A percentile compares a stretch with the other conserved stretches of the same genome.
These are phyloP conservation scores for Micrastur ruficollis DNA, from an alignment of 2,797 vertebrate genomes.

Conservation along the genomic window DNA sequence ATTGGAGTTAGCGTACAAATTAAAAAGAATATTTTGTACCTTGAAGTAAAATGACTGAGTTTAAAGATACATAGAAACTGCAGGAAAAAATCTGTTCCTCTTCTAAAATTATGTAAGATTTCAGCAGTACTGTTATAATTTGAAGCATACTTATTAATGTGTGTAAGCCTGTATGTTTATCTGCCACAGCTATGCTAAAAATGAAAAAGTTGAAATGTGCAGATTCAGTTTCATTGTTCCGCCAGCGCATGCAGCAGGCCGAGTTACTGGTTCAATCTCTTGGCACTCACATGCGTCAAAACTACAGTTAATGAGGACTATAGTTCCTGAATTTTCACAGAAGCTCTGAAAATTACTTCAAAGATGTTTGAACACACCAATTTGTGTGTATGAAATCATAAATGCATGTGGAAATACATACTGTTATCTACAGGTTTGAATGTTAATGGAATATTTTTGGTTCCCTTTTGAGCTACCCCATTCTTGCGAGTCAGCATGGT, in stretches of 20 bases:
- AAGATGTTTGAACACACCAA: background rate
- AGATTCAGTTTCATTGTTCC: background rate
- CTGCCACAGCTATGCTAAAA: background rate
- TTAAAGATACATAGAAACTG: background rate
- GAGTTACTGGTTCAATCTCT: background rate
- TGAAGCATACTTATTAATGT: background rate
- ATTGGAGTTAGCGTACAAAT: background rate
- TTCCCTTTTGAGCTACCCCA: background rate
- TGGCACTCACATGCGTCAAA: background rate
- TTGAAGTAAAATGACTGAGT: background rate
- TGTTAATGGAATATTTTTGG: background rate
- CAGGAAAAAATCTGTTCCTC: background rate
- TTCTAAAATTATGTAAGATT: background rate
- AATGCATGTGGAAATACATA: background rate
- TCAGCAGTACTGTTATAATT: background rate
- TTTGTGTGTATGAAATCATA: background rate
- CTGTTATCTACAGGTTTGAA: background rate
- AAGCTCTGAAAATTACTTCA: background rate
- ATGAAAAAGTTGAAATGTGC: background rate
- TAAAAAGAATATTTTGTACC: background rate
- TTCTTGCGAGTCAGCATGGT: background rate
- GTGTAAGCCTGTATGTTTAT: background rate
- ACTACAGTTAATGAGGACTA: background rate
- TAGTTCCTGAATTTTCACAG: background rate
- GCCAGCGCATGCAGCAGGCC: background rate